Base-by-base conservation (phyloP, 1,140 invertebrate species). In the Heliconius melpomene region DNA sequence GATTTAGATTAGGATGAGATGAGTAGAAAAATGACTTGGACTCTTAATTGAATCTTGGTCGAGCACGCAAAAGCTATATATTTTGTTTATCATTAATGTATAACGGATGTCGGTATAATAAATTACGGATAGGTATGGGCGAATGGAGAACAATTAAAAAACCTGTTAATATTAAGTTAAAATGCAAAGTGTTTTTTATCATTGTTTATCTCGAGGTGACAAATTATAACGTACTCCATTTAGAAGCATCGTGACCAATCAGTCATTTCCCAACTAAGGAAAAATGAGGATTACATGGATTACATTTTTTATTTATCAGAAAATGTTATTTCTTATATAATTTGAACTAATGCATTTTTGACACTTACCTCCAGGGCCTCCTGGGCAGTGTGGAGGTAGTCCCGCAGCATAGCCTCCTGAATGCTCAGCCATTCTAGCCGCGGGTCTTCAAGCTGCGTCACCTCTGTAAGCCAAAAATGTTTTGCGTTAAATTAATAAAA, bases 401-500 rank as follows among this genome's bases (percentile, higher is more conserved):
- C 98, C 90, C 98, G 96, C 88, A 99, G 95, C 99, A 99, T 99
- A 80, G 97, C 97, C 95, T 99, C 98, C 95, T 99, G 99, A 89
- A 99, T 97, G 82, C 96, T 97, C 86, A 98, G 96, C 98, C 98
- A 99, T 97, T 99, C 98, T 93, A 98, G 95, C 83, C 98, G 95
- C 54, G 98, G 98, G 95, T 99, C 98, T 95, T 99, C 98, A 46
- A 99, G 95, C 94, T 99, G 98, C 81, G 98, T 99, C 86, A 97
- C 97, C 96, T 99, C 98, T 98, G 95, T 76, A 96, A 95, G 82
- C 88, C 60, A 66, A 66, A 66, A 20, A 9, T 13, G 57, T 23
- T 3, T 46, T 46, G 40, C 40, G 9, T 60, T 60, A 60, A 9
- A 60, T 60, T 1, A 23, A 11, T 60, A 23, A 23, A 57, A 52